Percentiles rank a stretch among this genome's conserved stretches.
Evolutionary conservation across 2,113 vertebrate genomes (phyloP).

Genomic region (Todiramphus chloris): DNA sequence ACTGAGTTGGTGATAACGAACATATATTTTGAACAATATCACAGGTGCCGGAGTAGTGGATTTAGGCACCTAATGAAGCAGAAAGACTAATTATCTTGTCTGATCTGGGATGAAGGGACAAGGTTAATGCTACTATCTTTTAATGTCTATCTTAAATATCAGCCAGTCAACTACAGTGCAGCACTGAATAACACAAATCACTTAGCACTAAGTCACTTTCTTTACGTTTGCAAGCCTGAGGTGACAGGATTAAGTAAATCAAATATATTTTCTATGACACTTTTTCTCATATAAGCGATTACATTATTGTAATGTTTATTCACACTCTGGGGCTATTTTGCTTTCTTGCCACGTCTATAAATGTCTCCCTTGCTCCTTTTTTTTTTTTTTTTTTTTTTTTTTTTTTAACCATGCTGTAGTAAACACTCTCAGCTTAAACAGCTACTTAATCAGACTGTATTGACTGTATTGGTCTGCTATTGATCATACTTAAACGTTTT

Average conservation of each 20-base stretch:
- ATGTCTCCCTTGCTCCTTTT: background rate
- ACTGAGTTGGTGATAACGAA: background rate
- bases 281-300: conserved; percentile 30
- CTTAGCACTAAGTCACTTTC: background rate
- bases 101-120: background rate
- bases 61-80: background rate
- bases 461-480: background rate
- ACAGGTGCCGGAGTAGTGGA: background rate
- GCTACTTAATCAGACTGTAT: background rate
- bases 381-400: background rate
- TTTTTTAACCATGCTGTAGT: accelerated
- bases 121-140: background rate
- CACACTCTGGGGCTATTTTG: background rate
- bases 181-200: background rate
- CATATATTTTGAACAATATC: background rate
- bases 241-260: conserved; percentile 17
- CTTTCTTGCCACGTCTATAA: background rate
- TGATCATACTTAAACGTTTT: background rate
- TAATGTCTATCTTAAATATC: background rate
- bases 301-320: conserved; percentile 32
- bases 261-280: conserved; percentile 2
- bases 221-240: conserved; percentile 3
- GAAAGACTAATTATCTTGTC: conserved; percentile 5
- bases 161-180: background rate
- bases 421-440: background rate